Evolutionary conservation across 2,888 invertebrate species (phyloP), one percentile per base, ranked within the genome.

Genomic region (Torymus aiolomorphi): DNA sequence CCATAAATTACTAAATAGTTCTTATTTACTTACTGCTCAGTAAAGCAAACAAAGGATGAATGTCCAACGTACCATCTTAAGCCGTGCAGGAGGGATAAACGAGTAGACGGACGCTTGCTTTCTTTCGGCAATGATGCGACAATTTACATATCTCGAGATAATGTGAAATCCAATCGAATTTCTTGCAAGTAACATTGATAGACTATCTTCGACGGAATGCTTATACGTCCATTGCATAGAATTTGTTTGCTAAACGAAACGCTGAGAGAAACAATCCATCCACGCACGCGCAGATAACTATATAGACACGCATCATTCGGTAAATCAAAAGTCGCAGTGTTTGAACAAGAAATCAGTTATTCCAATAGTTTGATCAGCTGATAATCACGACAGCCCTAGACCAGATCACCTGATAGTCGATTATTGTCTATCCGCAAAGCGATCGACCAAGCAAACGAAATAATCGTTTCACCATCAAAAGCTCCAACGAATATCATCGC

Each of bases 131-230:
- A 42, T 57, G 20, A 63, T 12, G 72, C 8, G 8, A 42, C 42
- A 42, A 62, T 63, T 59, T 16, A 73, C 72, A 73, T 73, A 73
- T 73, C 72, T 54, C n/a, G 14, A 73, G 61, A 62, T 24, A 72
- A 52, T 31, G 24, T 14, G 52, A n/a, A 16, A 54, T 73, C 18
- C 10, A 16, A 62, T 42, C 49, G n/a, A 13, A 49, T 69, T 49
- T 14, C 49, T 70, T 11, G 54, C 49, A 51, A 65, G n/a, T 56
- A n/a, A 3, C 11, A 56, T 56, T 56, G 8, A 12, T 3, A 42
- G n/a, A 2, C 12, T 31, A 51, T 56, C 13, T 13, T 49, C 18
- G 49, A 49, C 70, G 57, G 42, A 16, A 57, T 10, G 42, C 42
- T 8, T 57, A 51, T 20, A 49, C 14, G 57, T 59, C 70, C 31